Evolutionary conservation across 2,113 vertebrate species (phyloP).

Genomic region (Corydoras maculifer): DNA sequence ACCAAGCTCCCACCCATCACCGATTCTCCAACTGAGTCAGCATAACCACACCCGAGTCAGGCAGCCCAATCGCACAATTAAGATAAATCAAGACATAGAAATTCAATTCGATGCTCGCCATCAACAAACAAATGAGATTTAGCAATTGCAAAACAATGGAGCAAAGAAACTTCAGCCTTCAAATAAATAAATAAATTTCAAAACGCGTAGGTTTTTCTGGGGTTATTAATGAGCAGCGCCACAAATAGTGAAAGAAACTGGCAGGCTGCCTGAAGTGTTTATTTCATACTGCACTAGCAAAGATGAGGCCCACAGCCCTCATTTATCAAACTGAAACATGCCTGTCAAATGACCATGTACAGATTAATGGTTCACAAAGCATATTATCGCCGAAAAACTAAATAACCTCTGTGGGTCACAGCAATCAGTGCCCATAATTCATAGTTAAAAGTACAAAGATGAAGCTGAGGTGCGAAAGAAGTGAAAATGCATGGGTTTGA

Average conservation of each 20-base stretch:
- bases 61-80: conserved; percentile 19
- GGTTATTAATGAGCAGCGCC: neutral
- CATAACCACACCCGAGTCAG: conserved; percentile 3
- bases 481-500: too few relatives aligned
- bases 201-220: conserved; percentile 8
- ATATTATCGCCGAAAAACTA: neutral
- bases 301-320: conserved; percentile 8
- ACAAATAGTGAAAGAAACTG: neutral
- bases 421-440: neutral
- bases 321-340: neutral
- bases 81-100: conserved; percentile 6
- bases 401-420: neutral
- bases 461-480: neutral
- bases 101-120: neutral
- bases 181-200: neutral
- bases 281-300: neutral
- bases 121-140: conserved; percentile 23
- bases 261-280: neutral
- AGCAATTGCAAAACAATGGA: neutral
- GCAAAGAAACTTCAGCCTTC: neutral
- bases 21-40: neutral
- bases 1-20: neutral
- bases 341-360: neutral
- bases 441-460: neutral
- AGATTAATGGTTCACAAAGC: neutral